Base-by-base conservation (phyloP, 2,113 vertebrate species). In the Hepsetus odoe region DNA sequence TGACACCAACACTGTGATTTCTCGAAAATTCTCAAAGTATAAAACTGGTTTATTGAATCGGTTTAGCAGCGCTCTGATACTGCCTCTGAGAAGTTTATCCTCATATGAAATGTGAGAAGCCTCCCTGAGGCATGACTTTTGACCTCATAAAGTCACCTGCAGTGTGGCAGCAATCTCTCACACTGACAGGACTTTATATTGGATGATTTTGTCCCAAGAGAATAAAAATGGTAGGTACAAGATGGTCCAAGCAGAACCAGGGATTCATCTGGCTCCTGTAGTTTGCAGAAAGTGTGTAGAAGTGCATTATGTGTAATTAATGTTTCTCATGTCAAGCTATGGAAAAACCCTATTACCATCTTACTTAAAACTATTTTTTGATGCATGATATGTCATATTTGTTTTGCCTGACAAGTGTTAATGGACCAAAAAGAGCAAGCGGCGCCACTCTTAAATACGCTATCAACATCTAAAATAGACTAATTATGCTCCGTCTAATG, bases 111-210 rank as follows among this genome's bases (percentile, higher is more conserved):
- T 65, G 35, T 28, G 70, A 28, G 32, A 10, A 72, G 32, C 12
- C 28, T 70, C 22, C 65, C 70, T 38, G 24, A 75, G 46, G 72
- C 70, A 64, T 68, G 69, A 74, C 33, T 64, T 72, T 64, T 24
- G 55, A 70, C 76, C 76, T 69, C 55, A 79, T 77, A 76, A 81
- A 82, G 42, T 68, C 66, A 66, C 49, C 55, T 33, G 35, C 9
- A 77, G 72, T 80, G 51, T 80, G 68, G 64, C 26, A 33, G 72
- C 53, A 33, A 76, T 79, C 44, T 51, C 35, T 72, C 68, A 72
- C 58, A 65, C 33, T 79, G 77, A 79, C 59, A 79, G 58, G 30
- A 26, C 56, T 10, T 72, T 14, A 72, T 79, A 79, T 65, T 55
- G 53, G 68, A 72, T 55, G 59, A 55, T 65, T 64, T 30, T 55